Conservation (phyloP, 2,797 vertebrate genomes). For the Lates japonicus region DNA sequence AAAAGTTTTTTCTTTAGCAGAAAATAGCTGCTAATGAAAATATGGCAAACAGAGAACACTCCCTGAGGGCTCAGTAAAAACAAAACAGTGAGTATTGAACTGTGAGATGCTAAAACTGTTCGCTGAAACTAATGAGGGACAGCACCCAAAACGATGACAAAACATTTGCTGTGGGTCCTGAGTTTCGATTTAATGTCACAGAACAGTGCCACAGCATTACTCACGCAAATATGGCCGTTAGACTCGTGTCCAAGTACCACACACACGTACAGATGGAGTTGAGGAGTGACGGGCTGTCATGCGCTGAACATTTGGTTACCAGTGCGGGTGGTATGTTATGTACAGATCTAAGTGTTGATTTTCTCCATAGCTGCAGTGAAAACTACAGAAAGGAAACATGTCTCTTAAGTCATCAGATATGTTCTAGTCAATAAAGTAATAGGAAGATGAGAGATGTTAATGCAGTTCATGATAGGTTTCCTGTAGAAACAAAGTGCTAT, state of each 20-base stretch:
- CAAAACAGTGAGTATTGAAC: not conserved
- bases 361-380: conserved; percentile 7
- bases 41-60: not conserved
- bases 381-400: not conserved
- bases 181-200: not conserved
- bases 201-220: not conserved
- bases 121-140: not conserved
- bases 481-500: not conserved
- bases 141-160: not conserved
- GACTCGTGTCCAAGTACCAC: conserved; percentile 2
- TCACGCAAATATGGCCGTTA: not conserved
- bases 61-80: not conserved
- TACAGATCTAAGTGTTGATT: conserved; percentile 41
- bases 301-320: conserved; percentile 35
- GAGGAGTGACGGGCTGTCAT: conserved; percentile 51
- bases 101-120: not conserved
- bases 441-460: not conserved
- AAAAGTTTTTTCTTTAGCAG: not conserved
- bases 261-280: conserved; percentile 39
- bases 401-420: conserved; percentile 11
- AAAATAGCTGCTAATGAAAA: conserved; percentile 1
- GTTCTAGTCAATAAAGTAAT: not conserved
- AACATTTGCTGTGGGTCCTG: not conserved
- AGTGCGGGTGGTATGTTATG: conserved; percentile 36
- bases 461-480: not conserved